Evolutionary conservation across 1,140 invertebrate species (phyloP).

Genomic region (Globodera ellingtonae): DNA sequence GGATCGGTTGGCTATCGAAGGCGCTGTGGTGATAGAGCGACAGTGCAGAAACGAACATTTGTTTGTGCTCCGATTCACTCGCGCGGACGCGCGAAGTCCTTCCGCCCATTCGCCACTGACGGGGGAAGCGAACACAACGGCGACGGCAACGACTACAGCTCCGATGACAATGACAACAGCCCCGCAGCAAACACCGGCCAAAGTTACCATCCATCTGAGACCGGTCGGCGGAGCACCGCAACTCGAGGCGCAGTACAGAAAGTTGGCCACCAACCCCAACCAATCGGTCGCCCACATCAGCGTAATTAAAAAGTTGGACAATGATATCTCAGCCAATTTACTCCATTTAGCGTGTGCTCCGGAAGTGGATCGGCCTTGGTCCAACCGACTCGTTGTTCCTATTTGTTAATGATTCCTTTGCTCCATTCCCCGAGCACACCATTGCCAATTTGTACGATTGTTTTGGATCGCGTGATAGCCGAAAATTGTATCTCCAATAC

Average conservation of each 20-base stretch:
- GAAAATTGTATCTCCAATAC: conserved; percentile 19
- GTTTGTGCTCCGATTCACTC: conserved; percentile 52
- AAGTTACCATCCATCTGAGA: conserved; percentile 20
- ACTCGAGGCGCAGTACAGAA: conserved; percentile 16
- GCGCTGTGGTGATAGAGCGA: conserved; percentile 45
- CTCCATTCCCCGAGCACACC: conserved; percentile 16
- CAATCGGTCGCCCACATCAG: not conserved
- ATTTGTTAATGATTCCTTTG: conserved; percentile 23
- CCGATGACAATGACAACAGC: not conserved
- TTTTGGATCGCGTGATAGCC: conserved; percentile 13
- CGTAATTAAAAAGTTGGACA: not conserved
- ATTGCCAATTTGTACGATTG: conserved; percentile 19
- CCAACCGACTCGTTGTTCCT: conserved; percentile 13
- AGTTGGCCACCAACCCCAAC: not conserved
- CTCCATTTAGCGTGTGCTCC: conserved; percentile 4
- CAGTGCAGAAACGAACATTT: conserved; percentile 61
- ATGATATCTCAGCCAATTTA: not conserved
- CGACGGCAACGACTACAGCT: not conserved
- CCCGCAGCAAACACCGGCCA: not conserved
- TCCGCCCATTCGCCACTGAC: not conserved
- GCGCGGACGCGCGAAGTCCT: not conserved
- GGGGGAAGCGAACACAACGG: not conserved
- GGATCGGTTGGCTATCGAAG: conserved; percentile 28
- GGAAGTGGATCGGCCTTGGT: conserved; percentile 16
- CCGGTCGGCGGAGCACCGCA: conserved; percentile 23